Conservation (phyloP, 1,140 invertebrate species). For the Melitaea cinxia region DNA sequence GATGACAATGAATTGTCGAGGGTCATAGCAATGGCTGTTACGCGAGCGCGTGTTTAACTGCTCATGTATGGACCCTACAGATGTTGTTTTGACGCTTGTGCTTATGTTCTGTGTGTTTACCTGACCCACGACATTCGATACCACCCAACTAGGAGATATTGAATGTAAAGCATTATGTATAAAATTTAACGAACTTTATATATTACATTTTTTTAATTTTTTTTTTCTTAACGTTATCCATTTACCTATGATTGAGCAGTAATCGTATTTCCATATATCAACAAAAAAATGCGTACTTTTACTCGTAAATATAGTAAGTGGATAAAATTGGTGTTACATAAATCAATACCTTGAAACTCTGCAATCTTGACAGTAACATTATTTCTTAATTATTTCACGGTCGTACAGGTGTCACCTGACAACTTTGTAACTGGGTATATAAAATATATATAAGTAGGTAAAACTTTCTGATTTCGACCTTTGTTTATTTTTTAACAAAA, state of each 20-base stretch:
- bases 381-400: not conserved
- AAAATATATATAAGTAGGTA: not conserved
- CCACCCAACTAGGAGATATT: too few species aligned
- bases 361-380: not conserved
- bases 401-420: not conserved
- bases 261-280: not conserved
- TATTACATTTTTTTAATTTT: too few species aligned
- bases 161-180: too few species aligned
- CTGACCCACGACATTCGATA: too few species aligned
- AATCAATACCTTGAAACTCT: slow-evolving; percentile 2
- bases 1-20: too few species aligned
- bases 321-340: not conserved
- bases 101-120: too few species aligned
- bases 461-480: not conserved
- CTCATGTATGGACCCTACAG: too few species aligned
- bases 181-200: too few species aligned
- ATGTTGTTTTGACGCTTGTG: too few species aligned
- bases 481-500: not conserved
- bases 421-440: not conserved
- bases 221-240: not conserved
- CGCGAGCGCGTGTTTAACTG: too few species aligned
- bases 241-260: too few species aligned
- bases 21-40: too few species aligned
- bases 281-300: not conserved
- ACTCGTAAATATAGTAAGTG: not conserved